Evolutionary conservation across 2,797 vertebrate species (phyloP).

Genomic region (Geotrypetes seraphini): DNA sequence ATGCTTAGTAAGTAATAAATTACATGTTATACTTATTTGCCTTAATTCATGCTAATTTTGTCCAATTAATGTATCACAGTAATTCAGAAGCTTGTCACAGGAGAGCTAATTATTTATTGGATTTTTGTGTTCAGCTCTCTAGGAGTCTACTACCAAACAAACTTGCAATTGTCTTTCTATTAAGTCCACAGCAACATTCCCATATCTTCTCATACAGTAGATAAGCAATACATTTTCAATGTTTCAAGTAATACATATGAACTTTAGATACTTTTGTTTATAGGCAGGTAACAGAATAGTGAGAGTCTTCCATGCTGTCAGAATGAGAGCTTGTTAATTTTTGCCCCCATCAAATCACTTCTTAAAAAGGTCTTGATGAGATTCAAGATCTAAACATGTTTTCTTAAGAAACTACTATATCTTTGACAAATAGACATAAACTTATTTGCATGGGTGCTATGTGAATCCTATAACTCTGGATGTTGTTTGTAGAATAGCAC

Average conservation of each 20-base stretch:
- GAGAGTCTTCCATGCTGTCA: constrained; percentile 43
- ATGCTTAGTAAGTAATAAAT: constrained; percentile 99
- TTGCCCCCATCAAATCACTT: constrained; percentile 52
- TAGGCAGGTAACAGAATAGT: constrained; percentile 28
- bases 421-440: not conserved
- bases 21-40: constrained; percentile 99
- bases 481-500: too few species aligned
- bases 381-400: not conserved
- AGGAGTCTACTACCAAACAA: constrained; percentile 78
- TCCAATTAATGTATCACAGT: constrained; percentile 99
- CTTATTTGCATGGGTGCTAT: too few species aligned
- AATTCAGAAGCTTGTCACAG: constrained; percentile 92
- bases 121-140: constrained; percentile 73
- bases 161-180: constrained; percentile 66
- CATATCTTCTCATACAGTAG: constrained; percentile 48
- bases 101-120: constrained; percentile 98
- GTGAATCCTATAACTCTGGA: too few species aligned
- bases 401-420: not conserved
- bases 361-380: constrained; percentile 25
- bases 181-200: constrained; percentile 51
- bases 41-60: constrained; percentile 99
- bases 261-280: constrained; percentile 55
- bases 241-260: constrained; percentile 45
- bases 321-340: constrained; percentile 34
- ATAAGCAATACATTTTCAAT: constrained; percentile 38